These are phyloP conservation scores for Piezodorus guildinii DNA, from an alignment of 1,140 invertebrate genomes.

Conservation along the genomic window DNA sequence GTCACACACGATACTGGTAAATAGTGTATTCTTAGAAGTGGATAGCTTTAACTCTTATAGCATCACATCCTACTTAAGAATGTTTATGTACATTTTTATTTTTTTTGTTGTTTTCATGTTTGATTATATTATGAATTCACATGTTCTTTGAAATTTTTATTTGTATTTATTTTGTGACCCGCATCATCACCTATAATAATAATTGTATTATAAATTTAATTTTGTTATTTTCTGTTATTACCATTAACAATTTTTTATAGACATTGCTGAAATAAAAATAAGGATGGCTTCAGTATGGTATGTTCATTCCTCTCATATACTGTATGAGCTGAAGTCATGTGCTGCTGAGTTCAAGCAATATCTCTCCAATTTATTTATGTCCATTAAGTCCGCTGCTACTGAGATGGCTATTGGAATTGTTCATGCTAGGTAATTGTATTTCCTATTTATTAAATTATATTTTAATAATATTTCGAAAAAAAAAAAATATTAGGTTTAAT, in stretches of 20 bases:
- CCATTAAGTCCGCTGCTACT: constrained; percentile 78
- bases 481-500: too few relatives aligned
- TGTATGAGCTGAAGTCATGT: constrained; percentile 77
- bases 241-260: constrained; percentile 20
- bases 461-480: too few relatives aligned
- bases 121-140: too few relatives aligned
- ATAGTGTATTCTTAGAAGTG: background rate
- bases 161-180: too few relatives aligned
- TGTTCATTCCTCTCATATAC: constrained; percentile 74
- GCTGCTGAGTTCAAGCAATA: constrained; percentile 60
- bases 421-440: constrained; percentile 42
- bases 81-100: too few relatives aligned
- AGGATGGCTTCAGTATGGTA: constrained; percentile 88
- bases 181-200: too few relatives aligned
- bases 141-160: too few relatives aligned
- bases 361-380: constrained; percentile 59
- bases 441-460: too few relatives aligned
- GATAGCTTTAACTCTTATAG: too few relatives aligned
- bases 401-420: constrained; percentile 89
- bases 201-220: too few relatives aligned
- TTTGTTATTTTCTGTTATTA: background rate
- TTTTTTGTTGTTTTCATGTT: too few relatives aligned
- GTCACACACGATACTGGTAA: constrained; percentile 21
- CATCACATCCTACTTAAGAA: too few relatives aligned
- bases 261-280: constrained; percentile 44